These are phyloP conservation scores for Cydia splendana DNA, from an alignment of 1,140 invertebrate species.

Conservation along the genomic window DNA sequence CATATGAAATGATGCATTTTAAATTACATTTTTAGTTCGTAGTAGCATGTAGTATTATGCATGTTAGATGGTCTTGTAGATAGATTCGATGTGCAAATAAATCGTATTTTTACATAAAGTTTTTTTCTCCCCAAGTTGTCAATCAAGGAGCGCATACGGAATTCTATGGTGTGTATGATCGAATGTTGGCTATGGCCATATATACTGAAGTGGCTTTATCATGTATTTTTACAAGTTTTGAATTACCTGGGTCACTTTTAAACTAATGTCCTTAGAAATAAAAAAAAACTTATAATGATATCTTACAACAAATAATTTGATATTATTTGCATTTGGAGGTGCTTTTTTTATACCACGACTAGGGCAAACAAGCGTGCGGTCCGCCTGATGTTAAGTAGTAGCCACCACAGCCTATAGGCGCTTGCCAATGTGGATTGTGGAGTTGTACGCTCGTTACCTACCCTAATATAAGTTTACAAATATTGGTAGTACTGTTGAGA, in stretches of 20 bases:
- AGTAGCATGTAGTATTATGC: neutral
- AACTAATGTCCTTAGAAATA: too few relatives aligned
- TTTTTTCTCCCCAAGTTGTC: slow-evolving; percentile 70
- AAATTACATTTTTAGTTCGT: neutral
- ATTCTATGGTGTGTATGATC: slow-evolving; percentile 66
- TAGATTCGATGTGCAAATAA: slow-evolving; percentile 26
- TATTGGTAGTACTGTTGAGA: too few relatives aligned
- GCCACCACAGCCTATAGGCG: too few relatives aligned
- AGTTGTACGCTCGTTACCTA: too few relatives aligned
- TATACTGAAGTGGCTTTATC: slow-evolving; percentile 43
- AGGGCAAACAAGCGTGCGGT: too few relatives aligned
- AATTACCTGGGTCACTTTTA: neutral
- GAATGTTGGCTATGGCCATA: slow-evolving; percentile 35
- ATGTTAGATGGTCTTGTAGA: slow-evolving; percentile 7
- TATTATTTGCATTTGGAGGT: too few relatives aligned
- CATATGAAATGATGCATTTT: neutral
- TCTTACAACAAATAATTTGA: too few relatives aligned
- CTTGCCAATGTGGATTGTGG: too few relatives aligned
- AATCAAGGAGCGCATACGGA: slow-evolving; percentile 71
- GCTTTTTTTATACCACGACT: too few relatives aligned
- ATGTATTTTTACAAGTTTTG: slow-evolving; percentile 29
- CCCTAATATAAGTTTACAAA: too few relatives aligned
- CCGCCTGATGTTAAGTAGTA: too few relatives aligned
- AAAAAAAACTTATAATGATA: too few relatives aligned
- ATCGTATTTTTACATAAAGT: slow-evolving; percentile 50